Conservation (phyloP, 2,888 invertebrate species). For the Synanthedon andrenaeformis region DNA sequence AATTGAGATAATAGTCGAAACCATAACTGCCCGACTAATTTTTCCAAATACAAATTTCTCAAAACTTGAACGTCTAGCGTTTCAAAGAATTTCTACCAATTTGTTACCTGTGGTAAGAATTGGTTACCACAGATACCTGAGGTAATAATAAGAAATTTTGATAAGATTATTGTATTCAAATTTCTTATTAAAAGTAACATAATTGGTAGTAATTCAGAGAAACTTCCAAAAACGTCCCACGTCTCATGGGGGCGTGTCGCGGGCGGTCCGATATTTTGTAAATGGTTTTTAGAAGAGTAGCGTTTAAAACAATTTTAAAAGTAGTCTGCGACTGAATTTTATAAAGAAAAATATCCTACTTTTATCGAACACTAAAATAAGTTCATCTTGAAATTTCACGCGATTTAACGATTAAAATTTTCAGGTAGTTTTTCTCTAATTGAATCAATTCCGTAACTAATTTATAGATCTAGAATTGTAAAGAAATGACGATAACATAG, state of each 20-base stretch:
- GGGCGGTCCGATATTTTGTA: conserved; percentile 48
- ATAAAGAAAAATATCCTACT: conserved; percentile 53
- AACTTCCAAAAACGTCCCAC: conserved; percentile 26
- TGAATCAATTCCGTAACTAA: conserved; percentile 36
- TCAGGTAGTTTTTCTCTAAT: conserved; percentile 28
- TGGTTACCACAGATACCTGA: too few relatives aligned
- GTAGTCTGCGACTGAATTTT: conserved; percentile 69
- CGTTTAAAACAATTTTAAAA: conserved; percentile 51
- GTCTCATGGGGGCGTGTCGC: conserved; percentile 25
- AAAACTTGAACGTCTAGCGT: too few relatives aligned
- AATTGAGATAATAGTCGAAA: conserved; percentile 28
- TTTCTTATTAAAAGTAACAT: too few relatives aligned
- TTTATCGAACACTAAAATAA: conserved; percentile 45
- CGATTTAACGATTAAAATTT: conserved; percentile 30
- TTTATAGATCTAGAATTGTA: conserved; percentile 46
- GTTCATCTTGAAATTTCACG: conserved; percentile 49
- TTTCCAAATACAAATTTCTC: conserved; percentile 11
- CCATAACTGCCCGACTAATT: conserved; percentile 44
- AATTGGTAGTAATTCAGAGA: neutral
- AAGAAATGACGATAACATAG: conserved; percentile 44
- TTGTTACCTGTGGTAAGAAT: too few relatives aligned
- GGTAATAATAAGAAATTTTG: too few relatives aligned
- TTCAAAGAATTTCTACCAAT: too few relatives aligned
- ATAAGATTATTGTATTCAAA: too few relatives aligned
- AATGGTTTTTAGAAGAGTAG: conserved; percentile 58